Evolutionary conservation across 2,888 invertebrate species (phyloP), one percentile per base, ranked within the genome.

Genomic region (Auanema sp.): DNA sequence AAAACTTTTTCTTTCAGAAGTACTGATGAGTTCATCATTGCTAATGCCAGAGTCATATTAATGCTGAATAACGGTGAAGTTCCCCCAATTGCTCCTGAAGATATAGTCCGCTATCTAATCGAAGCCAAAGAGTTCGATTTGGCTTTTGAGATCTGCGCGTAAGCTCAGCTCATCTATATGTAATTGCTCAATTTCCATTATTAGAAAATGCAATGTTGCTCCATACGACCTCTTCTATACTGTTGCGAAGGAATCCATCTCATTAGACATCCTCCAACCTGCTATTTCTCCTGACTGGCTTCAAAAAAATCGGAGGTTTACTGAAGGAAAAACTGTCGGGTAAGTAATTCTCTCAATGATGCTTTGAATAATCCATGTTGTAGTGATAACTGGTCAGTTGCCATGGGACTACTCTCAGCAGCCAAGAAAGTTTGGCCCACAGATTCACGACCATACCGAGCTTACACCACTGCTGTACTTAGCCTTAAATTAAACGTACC

Each of bases 91-190:
- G 58, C 70, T 1, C 64, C 67, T 14, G 52, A 53, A 1, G 76
- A 78, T 16, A 64, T 79, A 24, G 59, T 69, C 41, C 59, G 61
- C 14, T 62, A 64, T 11, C 65, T 72, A 1, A 50, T 78, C 43
- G 68, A 70, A n/a, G 66, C 61, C 47, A 69, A 69, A n/a, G 68
- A 66, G 41, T 79, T 72, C 57, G 79, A 79, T 56, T 64, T 70
- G 50, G 79, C 79, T 5, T 77, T 77, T 59, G 69, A 77, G 16
- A 44, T 79, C 23, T 67, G 69, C 18, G 54, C 65, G 76, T 76
- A 18, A 40, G 58, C 53, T 51, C 12, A 49, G 11, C 4, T 14
- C 14, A n/a, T 57, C 41, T 23, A n/a, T n/a, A n/a, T 53, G 54
- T 58, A 54, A 5, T 21, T 25, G 5, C 16, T 44, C 12, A 41